Base-by-base conservation (phyloP, 2,113 vertebrate species). In the Phocoena sinus region DNA sequence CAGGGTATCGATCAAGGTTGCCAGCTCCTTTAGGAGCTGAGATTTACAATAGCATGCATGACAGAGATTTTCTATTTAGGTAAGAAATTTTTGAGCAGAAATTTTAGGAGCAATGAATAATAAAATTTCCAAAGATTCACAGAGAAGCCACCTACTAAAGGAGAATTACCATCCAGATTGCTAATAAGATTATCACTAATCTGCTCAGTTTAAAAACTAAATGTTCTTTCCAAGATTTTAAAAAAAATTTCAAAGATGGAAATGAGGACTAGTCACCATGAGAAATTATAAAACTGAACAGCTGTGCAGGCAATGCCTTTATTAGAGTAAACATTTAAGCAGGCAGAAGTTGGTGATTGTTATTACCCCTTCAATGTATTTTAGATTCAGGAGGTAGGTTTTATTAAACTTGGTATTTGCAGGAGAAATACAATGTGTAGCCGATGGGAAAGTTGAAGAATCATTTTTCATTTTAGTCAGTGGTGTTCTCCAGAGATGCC, bases 181-280 rank as follows among this genome's bases (percentile, higher is more conserved):
- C 41, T 98, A 96, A 98, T 95, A 58, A 96, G 65, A 97, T 97
- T 80, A 74, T 82, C n/a, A 71, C 44, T 63, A 95, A 98, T 89
- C 44, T 88, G 87, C 14, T 71, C 76, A 85, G 93, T 96, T 97
- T 80, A 87, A 97, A 97, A 98, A 87, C 50, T 38, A 95, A 97
- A 94, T 65, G 83, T 65, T 77, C 70, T 92, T 94, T 93, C n/a
- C 68, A 68, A 77, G n/a, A 92, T 91, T 96, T 98, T 50, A 2
- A 65, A 93, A 96, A 94, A 74, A 15, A 94, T 97, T 97, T 94
- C 92, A 96, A 97, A 95, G 62, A 96, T 79, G 93, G 85, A 71
- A 96, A 98, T 95, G 18, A 82, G 80, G 84, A 84, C 60, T 41
- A 85, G 85, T 15, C n/a, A 95, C 88, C 58, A 14, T 93, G 94